Conservation (phyloP, 2,113 vertebrate genomes). For the Ptyas mucosa region DNA sequence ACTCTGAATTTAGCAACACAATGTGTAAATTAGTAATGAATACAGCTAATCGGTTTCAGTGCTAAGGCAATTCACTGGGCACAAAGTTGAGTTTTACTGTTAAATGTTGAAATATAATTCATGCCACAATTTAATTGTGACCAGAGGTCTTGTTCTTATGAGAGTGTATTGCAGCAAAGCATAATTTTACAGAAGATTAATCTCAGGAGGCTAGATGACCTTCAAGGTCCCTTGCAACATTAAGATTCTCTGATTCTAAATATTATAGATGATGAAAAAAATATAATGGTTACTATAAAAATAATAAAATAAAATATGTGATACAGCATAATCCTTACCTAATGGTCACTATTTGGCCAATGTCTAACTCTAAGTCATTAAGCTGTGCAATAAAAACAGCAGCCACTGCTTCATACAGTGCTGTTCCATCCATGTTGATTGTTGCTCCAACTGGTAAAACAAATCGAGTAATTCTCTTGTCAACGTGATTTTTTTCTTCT, state of each 20-base stretch:
- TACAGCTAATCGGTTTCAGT: not conserved
- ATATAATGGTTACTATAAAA: not conserved
- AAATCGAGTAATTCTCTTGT: slow-evolving; percentile 95
- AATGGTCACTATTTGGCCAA: slow-evolving; percentile 92
- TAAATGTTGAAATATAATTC: not conserved
- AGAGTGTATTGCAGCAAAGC: not conserved
- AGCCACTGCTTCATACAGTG: slow-evolving; percentile 95
- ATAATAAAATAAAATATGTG: not conserved
- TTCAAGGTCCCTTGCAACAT: not conserved
- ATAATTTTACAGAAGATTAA: not conserved
- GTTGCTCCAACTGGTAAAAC: slow-evolving; percentile 95
- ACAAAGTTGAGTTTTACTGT: not conserved
- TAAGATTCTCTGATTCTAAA: not conserved
- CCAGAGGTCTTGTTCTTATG: not conserved
- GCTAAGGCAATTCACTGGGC: not conserved
- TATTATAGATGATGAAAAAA: not conserved
- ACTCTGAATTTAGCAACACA: not conserved
- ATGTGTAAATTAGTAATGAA: not conserved
- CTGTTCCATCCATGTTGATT: slow-evolving; percentile 98
- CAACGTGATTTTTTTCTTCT: slow-evolving; percentile 89
- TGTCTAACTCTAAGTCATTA: slow-evolving; percentile 81
- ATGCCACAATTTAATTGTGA: not conserved
- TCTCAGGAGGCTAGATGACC: not conserved
- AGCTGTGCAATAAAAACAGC: slow-evolving; percentile 95
- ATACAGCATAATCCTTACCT: slow-evolving; percentile 71